Conservation (phyloP, 2,888 invertebrate species). For the Synergus gifuensis region DNA sequence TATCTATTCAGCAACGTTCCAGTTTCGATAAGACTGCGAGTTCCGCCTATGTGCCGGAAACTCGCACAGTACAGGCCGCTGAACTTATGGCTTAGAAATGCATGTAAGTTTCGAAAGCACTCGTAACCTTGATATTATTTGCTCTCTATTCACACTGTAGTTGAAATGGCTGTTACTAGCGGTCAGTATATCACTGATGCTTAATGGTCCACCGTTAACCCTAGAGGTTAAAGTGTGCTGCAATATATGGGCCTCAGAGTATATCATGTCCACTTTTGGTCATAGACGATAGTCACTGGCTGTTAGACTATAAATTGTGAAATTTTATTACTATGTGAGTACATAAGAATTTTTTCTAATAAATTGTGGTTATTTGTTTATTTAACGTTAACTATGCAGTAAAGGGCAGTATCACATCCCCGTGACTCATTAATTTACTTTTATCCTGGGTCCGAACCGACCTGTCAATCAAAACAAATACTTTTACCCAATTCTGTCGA, state of each 20-base stretch:
- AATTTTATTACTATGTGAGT: neutral
- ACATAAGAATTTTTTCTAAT: neutral
- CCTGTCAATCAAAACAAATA: too few relatives aligned
- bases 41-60: neutral
- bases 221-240: neutral
- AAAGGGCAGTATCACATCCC: too few relatives aligned
- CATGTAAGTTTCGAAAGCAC: neutral
- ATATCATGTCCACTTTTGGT: neutral
- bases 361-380: neutral
- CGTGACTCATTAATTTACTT: too few relatives aligned
- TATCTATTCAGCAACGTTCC: neutral
- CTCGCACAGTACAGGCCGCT: neutral
- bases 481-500: too few relatives aligned
- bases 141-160: neutral
- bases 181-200: conserved; percentile 2
- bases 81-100: neutral
- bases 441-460: too few relatives aligned
- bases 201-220: neutral
- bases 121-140: neutral
- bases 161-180: neutral
- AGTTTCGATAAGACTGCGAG: conserved; percentile 2
- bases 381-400: too few relatives aligned
- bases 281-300: neutral
- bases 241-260: too few relatives aligned
- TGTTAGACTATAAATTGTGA: neutral